Evolutionary conservation across 2,113 vertebrate genomes (phyloP).

Genomic region (Coptodon bakossiorum): DNA sequence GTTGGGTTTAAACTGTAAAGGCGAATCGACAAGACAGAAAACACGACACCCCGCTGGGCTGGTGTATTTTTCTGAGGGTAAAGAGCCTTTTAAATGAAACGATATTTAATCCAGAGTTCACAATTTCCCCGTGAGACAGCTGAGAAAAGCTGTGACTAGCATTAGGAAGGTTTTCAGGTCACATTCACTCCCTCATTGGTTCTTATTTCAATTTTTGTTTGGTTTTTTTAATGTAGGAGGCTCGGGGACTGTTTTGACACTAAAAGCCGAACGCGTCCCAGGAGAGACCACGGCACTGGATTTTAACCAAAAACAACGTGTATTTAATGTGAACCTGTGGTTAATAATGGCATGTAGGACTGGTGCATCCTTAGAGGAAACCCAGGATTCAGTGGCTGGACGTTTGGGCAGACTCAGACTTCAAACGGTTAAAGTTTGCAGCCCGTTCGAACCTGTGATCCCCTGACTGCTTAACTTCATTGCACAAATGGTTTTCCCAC

Average conservation of each 20-base stretch:
- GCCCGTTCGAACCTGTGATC: background rate
- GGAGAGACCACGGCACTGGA: background rate
- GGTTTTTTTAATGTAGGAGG: background rate
- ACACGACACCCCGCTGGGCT: slow-evolving; percentile 19
- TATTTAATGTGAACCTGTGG: background rate
- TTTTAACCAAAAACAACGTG: background rate
- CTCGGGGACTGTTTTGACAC: background rate
- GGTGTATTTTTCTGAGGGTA: background rate
- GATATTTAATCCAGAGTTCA: background rate
- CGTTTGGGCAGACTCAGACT: background rate
- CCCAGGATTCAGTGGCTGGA: accelerated
- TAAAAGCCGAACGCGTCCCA: background rate
- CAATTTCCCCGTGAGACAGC: background rate
- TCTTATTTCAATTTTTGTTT: background rate
- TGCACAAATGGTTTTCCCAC: background rate
- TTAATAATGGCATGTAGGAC: accelerated
- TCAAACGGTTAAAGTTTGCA: background rate
- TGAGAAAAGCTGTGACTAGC: background rate
- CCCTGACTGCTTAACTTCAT: background rate
- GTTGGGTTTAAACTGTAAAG: slow-evolving; percentile 19
- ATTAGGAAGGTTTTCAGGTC: background rate
- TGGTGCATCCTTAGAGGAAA: background rate
- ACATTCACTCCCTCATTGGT: background rate
- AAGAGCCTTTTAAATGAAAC: slow-evolving; percentile 33
- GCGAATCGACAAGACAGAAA: background rate